phyloP scores from a whole-genome alignment of 1,140 invertebrate genomes.

The Heliconius melpomene region DNA sequence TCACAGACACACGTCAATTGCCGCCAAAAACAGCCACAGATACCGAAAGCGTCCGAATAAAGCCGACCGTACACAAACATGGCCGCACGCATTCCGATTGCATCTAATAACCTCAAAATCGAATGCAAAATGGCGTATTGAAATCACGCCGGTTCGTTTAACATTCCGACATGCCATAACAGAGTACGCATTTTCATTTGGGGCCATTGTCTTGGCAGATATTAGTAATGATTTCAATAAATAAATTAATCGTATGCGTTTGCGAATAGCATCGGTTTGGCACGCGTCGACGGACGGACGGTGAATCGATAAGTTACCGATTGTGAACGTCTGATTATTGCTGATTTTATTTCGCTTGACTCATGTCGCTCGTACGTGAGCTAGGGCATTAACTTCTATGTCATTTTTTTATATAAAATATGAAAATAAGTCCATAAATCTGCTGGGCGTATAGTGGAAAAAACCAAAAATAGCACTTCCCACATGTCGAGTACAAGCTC shows the following conservation, averaged over 20 bases:
- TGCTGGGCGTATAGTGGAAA: neutral
- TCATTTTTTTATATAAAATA: slow-evolving; percentile 53
- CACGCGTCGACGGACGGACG: slow-evolving; percentile 69
- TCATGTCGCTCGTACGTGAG: slow-evolving; percentile 68
- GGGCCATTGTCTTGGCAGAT: slow-evolving; percentile 77
- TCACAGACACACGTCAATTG: slow-evolving; percentile 60
- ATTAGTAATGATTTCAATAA: slow-evolving; percentile 80
- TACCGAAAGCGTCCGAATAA: slow-evolving; percentile 62
- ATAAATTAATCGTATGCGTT: slow-evolving; percentile 78
- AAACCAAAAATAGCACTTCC: neutral
- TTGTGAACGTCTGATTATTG: slow-evolving; percentile 66
- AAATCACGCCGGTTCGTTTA: slow-evolving; percentile 76
- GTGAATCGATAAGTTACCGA: slow-evolving; percentile 71
- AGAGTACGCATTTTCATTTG: slow-evolving; percentile 79
- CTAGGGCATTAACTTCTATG: slow-evolving; percentile 70
- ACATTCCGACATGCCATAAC: slow-evolving; percentile 78
- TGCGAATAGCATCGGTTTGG: slow-evolving; percentile 74
- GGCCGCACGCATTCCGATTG: slow-evolving; percentile 76
- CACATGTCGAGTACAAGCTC: neutral
- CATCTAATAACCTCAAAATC: slow-evolving; percentile 80
- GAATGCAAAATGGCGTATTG: slow-evolving; percentile 78
- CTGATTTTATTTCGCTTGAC: slow-evolving; percentile 69
- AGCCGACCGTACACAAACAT: slow-evolving; percentile 65
- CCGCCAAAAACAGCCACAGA: slow-evolving; percentile 55
- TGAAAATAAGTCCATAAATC: neutral